Evolutionary conservation across 1,140 invertebrate genomes (phyloP).

Genomic region (Linepithema humile): DNA sequence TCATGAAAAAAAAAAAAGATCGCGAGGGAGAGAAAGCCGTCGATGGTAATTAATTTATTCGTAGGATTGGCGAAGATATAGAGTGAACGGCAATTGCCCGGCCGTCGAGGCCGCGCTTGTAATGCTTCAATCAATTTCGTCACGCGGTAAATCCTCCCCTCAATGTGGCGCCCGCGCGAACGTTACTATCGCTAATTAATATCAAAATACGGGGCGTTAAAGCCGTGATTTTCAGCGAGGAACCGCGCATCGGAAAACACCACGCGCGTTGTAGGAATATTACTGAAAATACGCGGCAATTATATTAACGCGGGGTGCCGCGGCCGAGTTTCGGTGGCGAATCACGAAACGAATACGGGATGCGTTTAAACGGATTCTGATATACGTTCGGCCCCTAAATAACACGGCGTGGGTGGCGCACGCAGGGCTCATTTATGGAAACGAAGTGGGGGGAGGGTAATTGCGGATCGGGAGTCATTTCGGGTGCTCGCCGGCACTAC

Average conservation of each 20-base stretch:
- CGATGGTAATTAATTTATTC: constrained; percentile 14
- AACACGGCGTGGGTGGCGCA: constrained; percentile 18
- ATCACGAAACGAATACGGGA: constrained; percentile 50
- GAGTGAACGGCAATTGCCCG: background rate
- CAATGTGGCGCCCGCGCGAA: background rate
- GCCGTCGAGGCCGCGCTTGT: background rate
- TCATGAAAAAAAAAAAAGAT: background rate
- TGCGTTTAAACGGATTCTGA: constrained; percentile 54
- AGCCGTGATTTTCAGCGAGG: constrained; percentile 31
- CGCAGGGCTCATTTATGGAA: constrained; percentile 56
- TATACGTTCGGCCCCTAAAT: constrained; percentile 41
- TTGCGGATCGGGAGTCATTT: constrained; percentile 61
- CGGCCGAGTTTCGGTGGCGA: constrained; percentile 37
- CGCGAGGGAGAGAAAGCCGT: background rate
- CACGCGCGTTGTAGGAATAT: constrained; percentile 33
- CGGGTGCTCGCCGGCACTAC: background rate
- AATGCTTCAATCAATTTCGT: constrained; percentile 24
- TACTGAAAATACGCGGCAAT: constrained; percentile 53
- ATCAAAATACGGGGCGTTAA: constrained; percentile 35
- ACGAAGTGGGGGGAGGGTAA: constrained; percentile 47
- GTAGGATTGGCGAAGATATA: too few species aligned
- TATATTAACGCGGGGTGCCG: constrained; percentile 44
- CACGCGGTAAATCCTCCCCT: constrained; percentile 18
- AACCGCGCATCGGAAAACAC: background rate
- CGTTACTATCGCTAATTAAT: constrained; percentile 30